Base-by-base conservation (phyloP, 2,113 vertebrate species). In the Brachyhypopomus gauderio region DNA sequence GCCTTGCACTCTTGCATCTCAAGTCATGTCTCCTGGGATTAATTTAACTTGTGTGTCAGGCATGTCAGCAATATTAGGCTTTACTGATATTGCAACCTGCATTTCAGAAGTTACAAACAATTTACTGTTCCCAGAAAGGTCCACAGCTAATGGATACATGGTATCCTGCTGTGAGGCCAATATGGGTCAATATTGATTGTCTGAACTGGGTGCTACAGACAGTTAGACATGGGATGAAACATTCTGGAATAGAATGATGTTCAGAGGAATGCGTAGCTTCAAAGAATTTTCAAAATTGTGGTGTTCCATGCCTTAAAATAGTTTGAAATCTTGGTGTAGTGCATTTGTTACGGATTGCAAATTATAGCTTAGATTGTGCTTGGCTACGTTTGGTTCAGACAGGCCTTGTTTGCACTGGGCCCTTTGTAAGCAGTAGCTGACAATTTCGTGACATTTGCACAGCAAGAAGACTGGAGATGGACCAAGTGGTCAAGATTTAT, bases 271-370 rank as follows among this genome's bases (percentile, higher is more conserved):
- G 72, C 56, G 79, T 20, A 66, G 55, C 62, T 75, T 45, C n/a
- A 16, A 79, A 58, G 72, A 66, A 64, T 75, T 36, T 58, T 5
- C 17, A 58, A 20, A 58, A 22, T 75, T 81, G 79, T 58, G 79
- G 79, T 17, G 72, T 58, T 9, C 62, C 7, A 30, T 8, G 60
- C 9, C 74, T 59, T 81, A 38, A 81, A 81, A 75, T 81, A 75
- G 60, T 19, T n/a, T 19, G 59, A 25, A 23, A 38, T 75, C 48
- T 38, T 25, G 27, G 36, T 56, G 75, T 56, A 36, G 38, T 63
- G 70, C 75, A 66, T 78, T 75, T 85, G 83, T 85, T 85, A 78
- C 81, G 83, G 79, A 75, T 77, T 71, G 80, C 48, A 69, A 85
- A 82, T 85, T 69, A 75, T 25, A 75, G 59, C n/a, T 56, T 58